Conservation (phyloP, 1,140 invertebrate species). For the Cephus cinctus region DNA sequence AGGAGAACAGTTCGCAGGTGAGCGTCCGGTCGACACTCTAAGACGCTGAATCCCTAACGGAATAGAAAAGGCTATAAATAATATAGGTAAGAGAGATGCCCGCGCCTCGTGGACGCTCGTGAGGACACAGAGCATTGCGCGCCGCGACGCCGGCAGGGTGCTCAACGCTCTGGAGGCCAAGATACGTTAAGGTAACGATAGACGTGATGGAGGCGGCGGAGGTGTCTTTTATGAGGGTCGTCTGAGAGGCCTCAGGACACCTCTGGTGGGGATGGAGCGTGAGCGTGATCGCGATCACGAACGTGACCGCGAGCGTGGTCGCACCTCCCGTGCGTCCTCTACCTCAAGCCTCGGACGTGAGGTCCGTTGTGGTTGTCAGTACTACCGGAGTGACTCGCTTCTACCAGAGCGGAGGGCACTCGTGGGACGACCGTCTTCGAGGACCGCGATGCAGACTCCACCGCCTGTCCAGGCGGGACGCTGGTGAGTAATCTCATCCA, state of each 20-base stretch:
- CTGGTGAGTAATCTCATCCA: constrained; percentile 20
- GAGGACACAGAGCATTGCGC: constrained; percentile 17
- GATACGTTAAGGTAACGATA: neutral
- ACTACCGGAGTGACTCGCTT: constrained; percentile 74
- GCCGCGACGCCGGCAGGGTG: neutral
- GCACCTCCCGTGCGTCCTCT: constrained; percentile 60
- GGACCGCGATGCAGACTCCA: constrained; percentile 31
- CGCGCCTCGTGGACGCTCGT: constrained; percentile 10
- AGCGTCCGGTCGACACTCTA: too few species aligned
- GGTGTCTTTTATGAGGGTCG: neutral
- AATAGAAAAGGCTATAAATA: neutral
- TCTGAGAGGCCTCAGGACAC: neutral
- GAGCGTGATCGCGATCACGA: constrained; percentile 10
- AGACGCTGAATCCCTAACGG: neutral
- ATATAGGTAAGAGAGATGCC: constrained; percentile 11
- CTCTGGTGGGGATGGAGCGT: neutral
- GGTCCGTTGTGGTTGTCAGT: constrained; percentile 82
- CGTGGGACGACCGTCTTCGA: constrained; percentile 49
- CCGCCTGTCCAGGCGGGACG: constrained; percentile 23
- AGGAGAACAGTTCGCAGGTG: too few species aligned
- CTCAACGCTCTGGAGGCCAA: too few species aligned
- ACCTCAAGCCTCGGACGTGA: constrained; percentile 64
- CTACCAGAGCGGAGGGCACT: constrained; percentile 71
- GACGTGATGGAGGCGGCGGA: neutral
- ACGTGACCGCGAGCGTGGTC: neutral